Conservation (phyloP, 2,113 vertebrate species). For the Penelope pileata region DNA sequence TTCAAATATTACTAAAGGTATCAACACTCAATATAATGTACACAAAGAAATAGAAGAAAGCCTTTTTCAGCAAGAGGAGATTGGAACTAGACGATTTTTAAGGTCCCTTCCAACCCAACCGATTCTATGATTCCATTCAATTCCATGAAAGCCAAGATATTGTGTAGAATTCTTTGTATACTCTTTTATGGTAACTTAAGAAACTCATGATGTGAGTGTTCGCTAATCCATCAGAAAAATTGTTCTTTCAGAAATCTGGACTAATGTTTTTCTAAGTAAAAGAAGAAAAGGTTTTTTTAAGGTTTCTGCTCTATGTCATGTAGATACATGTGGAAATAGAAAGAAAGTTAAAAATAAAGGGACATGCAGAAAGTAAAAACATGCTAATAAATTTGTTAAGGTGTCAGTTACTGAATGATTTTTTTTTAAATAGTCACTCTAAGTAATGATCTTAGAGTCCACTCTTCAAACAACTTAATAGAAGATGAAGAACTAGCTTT, state of each 20-base stretch:
- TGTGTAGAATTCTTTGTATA: not conserved
- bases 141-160: not conserved
- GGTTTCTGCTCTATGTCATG: not conserved
- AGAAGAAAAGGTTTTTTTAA: not conserved
- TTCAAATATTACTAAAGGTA: not conserved
- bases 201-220: not conserved
- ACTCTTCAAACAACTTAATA: not conserved
- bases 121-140: not conserved
- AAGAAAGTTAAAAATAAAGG: not conserved
- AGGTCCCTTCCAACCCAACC: not conserved
- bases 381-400: not conserved
- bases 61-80: not conserved
- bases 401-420: not conserved
- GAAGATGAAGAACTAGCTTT: not conserved
- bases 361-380: not conserved
- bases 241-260: not conserved
- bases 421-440: not conserved
- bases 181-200: not conserved
- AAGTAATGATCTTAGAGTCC: not conserved
- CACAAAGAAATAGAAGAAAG: not conserved
- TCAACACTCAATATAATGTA: not conserved
- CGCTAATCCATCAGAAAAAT: not conserved
- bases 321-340: not conserved
- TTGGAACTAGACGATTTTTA: too few species aligned
- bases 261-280: not conserved